Evolutionary conservation across 2,888 invertebrate species (phyloP), one percentile per base, ranked within the genome.

Genomic region (Eupithecia inturbata): DNA sequence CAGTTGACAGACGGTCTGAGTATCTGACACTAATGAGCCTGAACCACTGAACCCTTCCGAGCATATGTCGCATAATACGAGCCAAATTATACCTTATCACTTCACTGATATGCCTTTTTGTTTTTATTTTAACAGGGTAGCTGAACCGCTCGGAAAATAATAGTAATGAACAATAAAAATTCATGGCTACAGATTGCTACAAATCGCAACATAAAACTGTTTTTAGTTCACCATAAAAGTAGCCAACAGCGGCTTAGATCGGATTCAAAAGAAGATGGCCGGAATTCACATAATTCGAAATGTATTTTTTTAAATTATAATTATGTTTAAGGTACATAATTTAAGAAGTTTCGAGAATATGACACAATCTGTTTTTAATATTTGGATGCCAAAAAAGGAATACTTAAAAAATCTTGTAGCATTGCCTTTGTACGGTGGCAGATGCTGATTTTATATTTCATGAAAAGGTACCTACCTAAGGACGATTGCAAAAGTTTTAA

Each of bases 11-110:
- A 85, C 86, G 83, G 85, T 73, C 82, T 62, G 78, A 76, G 82
- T 87, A 87, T 88, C 84, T 87, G 91, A 89, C 89, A 85, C 90
- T 92, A 92, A 93, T 92, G 92, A 92, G 88, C 79, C 79, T 77
- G 83, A 91, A 91, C 92, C 93, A 79, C 79, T 77, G 83, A 91
- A 91, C 92, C 93, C 92, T 89, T 89, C 85, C 83, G 70, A 69
- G 84, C 86, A 87, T 92, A 92, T 88, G 91, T 91, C 90, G 87
- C 82, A 81, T 84, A 83, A 83, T 80, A 82, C 87, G 78, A 63
- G 79, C 85, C 81, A 90, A 92, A 92, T 92, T 92, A 91, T 89
- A 90, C 84, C 85, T 90, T 89, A 90, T 88, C 91, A 86, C 84
- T 87, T 85, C 81, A 84, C 76, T 77, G 74, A 72, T 72, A 74